phyloP scores from a whole-genome alignment of 2,113 vertebrate species.

The Arothron firmamentum region DNA sequence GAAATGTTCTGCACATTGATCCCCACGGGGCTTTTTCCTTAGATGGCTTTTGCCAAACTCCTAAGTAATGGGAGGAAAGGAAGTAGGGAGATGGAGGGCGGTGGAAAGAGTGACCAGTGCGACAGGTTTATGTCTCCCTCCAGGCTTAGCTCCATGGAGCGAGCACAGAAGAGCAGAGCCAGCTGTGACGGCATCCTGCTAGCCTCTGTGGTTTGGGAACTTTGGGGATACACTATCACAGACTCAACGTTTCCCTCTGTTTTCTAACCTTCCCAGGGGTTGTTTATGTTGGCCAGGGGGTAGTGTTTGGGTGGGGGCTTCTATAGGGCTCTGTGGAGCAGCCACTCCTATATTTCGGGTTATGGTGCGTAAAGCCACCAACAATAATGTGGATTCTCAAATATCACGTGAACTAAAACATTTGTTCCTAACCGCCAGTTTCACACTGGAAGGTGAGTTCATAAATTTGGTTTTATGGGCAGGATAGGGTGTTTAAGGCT shows the following conservation, averaged over 20 bases:
- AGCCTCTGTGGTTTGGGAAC: conserved; percentile 66
- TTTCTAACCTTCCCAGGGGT: conserved; percentile 65
- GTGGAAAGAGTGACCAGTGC: conserved; percentile 78
- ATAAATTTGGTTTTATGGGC: conserved; percentile 69
- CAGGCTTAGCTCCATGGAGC: conserved; percentile 58
- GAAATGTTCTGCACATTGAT: conserved; percentile 75
- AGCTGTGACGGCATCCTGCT: conserved; percentile 74
- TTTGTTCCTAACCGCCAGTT: conserved; percentile 69
- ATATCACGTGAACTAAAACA: conserved; percentile 64
- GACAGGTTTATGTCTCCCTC: conserved; percentile 77
- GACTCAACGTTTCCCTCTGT: conserved; percentile 61
- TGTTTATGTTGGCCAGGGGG: conserved; percentile 73
- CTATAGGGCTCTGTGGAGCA: conserved; percentile 43
- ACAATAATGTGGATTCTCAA: conserved; percentile 61
- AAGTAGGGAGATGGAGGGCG: conserved; percentile 66
- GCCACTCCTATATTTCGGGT: conserved; percentile 57
- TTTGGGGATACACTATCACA: conserved; percentile 63
- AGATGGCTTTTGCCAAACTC: conserved; percentile 69
- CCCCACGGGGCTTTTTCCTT: conserved; percentile 67
- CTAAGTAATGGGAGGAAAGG: conserved; percentile 71
- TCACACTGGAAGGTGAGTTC: conserved; percentile 61
- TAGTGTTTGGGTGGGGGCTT: conserved; percentile 65
- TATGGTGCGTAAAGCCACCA: conserved; percentile 60
- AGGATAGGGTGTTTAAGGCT: conserved; percentile 67
- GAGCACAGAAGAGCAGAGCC: conserved; percentile 70